Percentiles rank a stretch among this genome's conserved stretches.
phyloP scores from a whole-genome alignment of 2,797 vertebrate genomes.

The Cheracebus regulus region DNA sequence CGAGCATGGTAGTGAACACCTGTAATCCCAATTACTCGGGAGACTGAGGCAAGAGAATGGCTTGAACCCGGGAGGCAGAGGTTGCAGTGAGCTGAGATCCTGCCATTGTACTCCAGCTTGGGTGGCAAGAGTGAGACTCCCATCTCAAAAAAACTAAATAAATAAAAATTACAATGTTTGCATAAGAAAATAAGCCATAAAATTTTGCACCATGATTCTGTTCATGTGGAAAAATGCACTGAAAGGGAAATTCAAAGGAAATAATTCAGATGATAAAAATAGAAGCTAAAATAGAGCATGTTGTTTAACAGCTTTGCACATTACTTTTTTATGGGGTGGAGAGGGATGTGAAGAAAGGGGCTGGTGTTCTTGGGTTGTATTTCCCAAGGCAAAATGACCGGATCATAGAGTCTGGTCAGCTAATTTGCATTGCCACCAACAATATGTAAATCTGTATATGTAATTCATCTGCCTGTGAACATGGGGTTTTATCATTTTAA shows the following conservation, averaged over 20 bases:
- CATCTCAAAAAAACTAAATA: background rate
- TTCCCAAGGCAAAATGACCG: background rate
- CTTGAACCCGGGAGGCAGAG: no score
- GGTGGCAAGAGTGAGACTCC: background rate
- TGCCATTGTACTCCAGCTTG: no score
- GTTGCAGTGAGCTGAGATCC: no score
- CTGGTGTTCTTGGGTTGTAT: background rate
- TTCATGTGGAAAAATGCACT: background rate
- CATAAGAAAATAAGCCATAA: background rate
- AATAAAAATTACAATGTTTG: background rate
- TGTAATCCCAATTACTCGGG: no score
- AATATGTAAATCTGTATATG: background rate
- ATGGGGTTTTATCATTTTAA: background rate
- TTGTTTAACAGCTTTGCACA: background rate
- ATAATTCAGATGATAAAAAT: conserved; percentile 16
- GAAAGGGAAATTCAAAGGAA: conserved; percentile 25
- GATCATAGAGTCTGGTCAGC: background rate
- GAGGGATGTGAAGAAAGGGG: background rate
- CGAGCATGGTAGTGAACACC: no score
- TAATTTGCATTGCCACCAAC: background rate
- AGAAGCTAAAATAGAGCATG: background rate
- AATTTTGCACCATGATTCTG: background rate
- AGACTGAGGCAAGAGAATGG: no score
- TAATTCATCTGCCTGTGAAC: background rate
- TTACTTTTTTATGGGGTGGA: background rate